A percentile compares a stretch with the other conserved stretches of the same genome.
phyloP scores from a whole-genome alignment of 2,797 vertebrate species.

The Amniataba percoides region DNA sequence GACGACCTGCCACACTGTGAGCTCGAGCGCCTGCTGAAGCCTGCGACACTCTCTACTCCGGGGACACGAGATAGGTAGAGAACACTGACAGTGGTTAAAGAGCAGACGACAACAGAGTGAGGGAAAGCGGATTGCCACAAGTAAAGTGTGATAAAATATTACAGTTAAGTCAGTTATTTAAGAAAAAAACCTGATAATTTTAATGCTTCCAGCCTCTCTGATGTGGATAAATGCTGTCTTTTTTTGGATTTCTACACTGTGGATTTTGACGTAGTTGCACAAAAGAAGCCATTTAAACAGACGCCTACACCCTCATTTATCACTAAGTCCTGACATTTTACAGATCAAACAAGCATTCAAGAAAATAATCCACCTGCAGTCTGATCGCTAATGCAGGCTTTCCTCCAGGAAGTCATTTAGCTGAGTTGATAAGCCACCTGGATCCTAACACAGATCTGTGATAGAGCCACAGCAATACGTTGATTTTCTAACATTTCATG shows the following conservation, averaged over 20 bases:
- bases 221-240: not conserved
- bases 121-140: not conserved
- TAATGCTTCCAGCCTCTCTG: not conserved
- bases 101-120: not conserved
- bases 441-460: not conserved
- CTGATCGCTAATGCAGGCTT: not conserved
- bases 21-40: slow-evolving; percentile 25
- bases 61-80: not conserved
- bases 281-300: not conserved
- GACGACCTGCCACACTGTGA: slow-evolving; percentile 34
- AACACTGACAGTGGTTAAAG: not conserved
- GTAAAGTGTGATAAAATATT: not conserved
- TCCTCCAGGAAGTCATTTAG: not conserved
- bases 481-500: too few species aligned
- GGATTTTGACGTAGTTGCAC: not conserved
- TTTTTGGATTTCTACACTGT: not conserved
- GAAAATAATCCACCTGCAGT: not conserved
- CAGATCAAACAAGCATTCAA: not conserved
- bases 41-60: slow-evolving; percentile 6
- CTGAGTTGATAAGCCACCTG: not conserved
- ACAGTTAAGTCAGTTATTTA: not conserved
- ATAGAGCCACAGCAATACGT: too few species aligned
- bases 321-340: not conserved
- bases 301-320: not conserved
- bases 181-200: not conserved